phyloP scores from a whole-genome alignment of 2,113 vertebrate genomes.

The Gymnarchus niloticus region DNA sequence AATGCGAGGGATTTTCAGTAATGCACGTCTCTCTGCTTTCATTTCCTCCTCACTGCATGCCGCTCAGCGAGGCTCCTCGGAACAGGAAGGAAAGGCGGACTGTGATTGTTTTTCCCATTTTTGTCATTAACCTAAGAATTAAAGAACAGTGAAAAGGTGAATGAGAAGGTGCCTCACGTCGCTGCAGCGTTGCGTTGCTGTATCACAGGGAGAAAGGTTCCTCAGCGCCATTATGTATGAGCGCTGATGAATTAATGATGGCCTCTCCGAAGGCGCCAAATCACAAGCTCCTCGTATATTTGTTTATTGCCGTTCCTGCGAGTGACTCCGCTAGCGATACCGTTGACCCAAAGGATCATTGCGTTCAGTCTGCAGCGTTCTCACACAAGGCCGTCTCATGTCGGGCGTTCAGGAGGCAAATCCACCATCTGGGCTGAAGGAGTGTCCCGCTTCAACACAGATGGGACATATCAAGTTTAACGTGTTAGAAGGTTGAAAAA shows the following conservation, averaged over 20 bases:
- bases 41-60: constrained; percentile 60
- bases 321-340: background rate
- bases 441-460: too few species aligned
- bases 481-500: background rate
- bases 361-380: background rate
- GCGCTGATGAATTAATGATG: constrained; percentile 53
- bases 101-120: constrained; percentile 79
- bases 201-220: constrained; percentile 52
- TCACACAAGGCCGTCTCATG: background rate
- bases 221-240: constrained; percentile 53
- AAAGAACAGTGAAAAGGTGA: constrained; percentile 32
- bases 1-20: constrained; percentile 51
- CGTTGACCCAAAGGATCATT: background rate
- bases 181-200: constrained; percentile 44
- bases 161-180: background rate
- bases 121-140: constrained; percentile 63
- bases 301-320: background rate
- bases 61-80: constrained; percentile 72
- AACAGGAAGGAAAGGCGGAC: constrained; percentile 74
- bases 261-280: constrained; percentile 39
- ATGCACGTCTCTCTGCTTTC: constrained; percentile 53
- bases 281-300: constrained; percentile 26
- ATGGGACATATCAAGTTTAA: too few species aligned
- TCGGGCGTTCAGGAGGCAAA: background rate
- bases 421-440: too few species aligned